Percentiles rank a stretch among this genome's conserved stretches.
phyloP scores from a whole-genome alignment of 2,888 invertebrate genomes.

The Petrolisthes manimaculis region DNA sequence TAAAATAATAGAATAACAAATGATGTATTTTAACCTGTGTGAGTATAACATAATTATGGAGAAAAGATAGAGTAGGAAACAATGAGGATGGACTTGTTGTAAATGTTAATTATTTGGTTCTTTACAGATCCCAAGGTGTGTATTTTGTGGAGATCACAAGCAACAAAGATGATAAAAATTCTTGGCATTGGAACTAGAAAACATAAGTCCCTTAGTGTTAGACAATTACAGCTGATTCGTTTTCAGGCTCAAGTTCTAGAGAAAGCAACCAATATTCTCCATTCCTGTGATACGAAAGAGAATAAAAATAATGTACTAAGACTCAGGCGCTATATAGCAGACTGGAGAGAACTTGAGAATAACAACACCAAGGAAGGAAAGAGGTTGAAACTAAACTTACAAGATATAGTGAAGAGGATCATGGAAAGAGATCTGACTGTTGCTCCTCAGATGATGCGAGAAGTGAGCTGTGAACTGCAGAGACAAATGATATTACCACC shows the following conservation, averaged over 20 bases:
- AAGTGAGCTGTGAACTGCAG: constrained; percentile 46
- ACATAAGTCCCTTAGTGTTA: constrained; percentile 14
- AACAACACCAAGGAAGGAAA: not conserved
- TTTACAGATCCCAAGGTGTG: too few species aligned
- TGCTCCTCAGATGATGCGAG: constrained; percentile 31
- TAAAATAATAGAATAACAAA: too few species aligned
- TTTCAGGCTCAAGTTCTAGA: constrained; percentile 42
- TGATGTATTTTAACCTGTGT: too few species aligned
- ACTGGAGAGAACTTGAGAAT: not conserved
- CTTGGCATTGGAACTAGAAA: not conserved
- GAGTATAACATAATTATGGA: too few species aligned
- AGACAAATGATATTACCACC: constrained; percentile 30
- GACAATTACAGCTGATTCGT: constrained; percentile 14
- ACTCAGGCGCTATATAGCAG: not conserved
- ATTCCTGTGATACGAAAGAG: not conserved
- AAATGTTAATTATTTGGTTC: too few species aligned
- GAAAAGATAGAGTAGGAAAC: too few species aligned
- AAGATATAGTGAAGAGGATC: constrained; percentile 17
- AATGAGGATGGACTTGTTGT: too few species aligned
- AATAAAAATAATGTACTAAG: too few species aligned
- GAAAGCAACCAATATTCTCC: constrained; percentile 16
- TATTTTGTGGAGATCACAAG: too few species aligned
- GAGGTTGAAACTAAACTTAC: not conserved
- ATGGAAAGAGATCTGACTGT: constrained; percentile 34
- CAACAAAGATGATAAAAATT: too few species aligned